Conservation (phyloP, 37 sponge, comb jelly and placozoan genomes). For the Chondrosia reniformis region DNA sequence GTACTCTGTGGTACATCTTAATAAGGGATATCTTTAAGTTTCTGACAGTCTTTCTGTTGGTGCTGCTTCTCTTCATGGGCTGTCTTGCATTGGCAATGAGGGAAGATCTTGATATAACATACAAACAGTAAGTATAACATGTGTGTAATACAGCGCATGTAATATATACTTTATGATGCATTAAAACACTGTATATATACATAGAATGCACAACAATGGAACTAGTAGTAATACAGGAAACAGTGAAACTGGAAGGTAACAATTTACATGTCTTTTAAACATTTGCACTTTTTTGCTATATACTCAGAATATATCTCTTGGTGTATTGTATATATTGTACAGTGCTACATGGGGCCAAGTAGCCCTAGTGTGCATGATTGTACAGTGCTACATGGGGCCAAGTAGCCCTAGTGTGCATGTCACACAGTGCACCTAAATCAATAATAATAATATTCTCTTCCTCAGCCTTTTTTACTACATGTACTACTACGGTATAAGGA, state of each 20-base stretch:
- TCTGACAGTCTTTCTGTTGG: constrained; percentile 2
- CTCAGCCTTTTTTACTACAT: not conserved
- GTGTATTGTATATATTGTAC: too few relatives aligned
- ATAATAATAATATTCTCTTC: too few relatives aligned
- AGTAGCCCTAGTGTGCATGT: too few relatives aligned
- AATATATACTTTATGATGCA: not conserved
- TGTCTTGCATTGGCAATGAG: constrained; percentile 6
- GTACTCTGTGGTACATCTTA: constrained; percentile 5
- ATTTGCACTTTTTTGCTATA: too few relatives aligned
- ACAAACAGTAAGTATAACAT: not conserved
- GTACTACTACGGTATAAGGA: not conserved
- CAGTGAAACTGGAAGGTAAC: too few relatives aligned
- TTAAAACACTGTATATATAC: not conserved
- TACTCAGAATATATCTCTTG: too few relatives aligned
- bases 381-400: too few relatives aligned
- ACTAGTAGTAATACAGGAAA: too few relatives aligned
- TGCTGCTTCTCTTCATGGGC: constrained; percentile 5
- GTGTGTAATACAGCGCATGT: not conserved
- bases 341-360: too few relatives aligned
- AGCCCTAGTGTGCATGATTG: too few relatives aligned
- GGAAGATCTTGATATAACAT: not conserved
- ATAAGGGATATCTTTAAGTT: not conserved
- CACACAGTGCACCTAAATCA: too few relatives aligned
- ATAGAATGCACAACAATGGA: not conserved
- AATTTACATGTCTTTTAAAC: too few relatives aligned